phyloP scores from a whole-genome alignment of 2,888 invertebrate species.

The Metopia argyrocephala region DNA sequence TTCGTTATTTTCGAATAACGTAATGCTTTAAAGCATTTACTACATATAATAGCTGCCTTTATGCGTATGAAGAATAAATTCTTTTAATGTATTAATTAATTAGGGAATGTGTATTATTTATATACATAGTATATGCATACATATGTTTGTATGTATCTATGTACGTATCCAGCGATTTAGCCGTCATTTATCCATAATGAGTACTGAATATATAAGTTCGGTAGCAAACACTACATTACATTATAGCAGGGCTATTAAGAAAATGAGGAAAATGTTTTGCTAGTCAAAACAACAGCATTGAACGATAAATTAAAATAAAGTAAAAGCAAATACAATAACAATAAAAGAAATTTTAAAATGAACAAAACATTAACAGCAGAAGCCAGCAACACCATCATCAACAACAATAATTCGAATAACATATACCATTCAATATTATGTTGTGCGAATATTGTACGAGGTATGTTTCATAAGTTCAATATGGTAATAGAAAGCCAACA shows the following conservation, averaged over 20 bases:
- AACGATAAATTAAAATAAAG: constrained; percentile 59
- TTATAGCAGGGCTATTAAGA: constrained; percentile 48
- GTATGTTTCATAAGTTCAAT: not conserved
- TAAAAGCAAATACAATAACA: constrained; percentile 51
- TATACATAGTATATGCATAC: too few relatives aligned
- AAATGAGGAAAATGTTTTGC: constrained; percentile 60
- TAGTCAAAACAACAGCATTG: constrained; percentile 55
- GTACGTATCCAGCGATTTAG: constrained; percentile 30
- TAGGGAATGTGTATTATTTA: too few relatives aligned
- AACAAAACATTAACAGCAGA: not conserved
- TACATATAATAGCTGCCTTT: too few relatives aligned
- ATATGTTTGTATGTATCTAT: not conserved
- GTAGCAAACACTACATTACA: constrained; percentile 19
- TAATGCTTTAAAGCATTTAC: too few relatives aligned
- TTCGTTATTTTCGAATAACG: too few relatives aligned
- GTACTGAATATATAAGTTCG: constrained; percentile 37
- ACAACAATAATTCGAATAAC: constrained; percentile 30
- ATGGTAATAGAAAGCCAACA: too few relatives aligned
- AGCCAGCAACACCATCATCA: not conserved
- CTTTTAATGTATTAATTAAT: too few relatives aligned
- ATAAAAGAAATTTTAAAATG: constrained; percentile 31
- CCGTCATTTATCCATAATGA: constrained; percentile 41
- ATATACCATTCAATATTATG: constrained; percentile 48
- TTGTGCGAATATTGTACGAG: not conserved
- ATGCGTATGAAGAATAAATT: too few relatives aligned